Base-by-base conservation (phyloP, 2,113 vertebrate genomes). In the Crotalus tigris region DNA sequence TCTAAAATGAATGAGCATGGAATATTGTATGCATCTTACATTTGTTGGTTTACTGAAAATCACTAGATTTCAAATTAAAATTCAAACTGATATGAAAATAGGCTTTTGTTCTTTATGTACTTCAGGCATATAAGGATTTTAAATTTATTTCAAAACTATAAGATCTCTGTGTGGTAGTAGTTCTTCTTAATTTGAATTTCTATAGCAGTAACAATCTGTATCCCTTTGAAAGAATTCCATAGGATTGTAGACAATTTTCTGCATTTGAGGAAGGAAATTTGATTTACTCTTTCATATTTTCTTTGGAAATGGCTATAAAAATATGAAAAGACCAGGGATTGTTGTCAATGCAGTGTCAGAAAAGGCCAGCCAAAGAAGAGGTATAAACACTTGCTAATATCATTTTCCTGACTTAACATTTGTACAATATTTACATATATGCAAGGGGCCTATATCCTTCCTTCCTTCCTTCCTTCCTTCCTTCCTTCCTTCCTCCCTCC, bases 191-290 rank as follows among this genome's bases (percentile, higher is more conserved):
- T 4, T 75, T 81, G 26, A 54, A 92, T 88, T 19, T 88, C 5
- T 3, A 2, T 64, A 13, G 19, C 49, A 88, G 44, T 39, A 10
- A 44, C 21, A 21, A 53, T 81, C n/a, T 29, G n/a, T 19, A 4
- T 33, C n/a, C 6, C 19, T 57, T 91, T 17, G 90, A 57, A 57
- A 17, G 24, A 87, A 44, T 33, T 26, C n/a, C 24, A 58, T 26
- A 94, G 90, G 88, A 91, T 64, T 33, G 58, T 10, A 96, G 15
- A 92, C 86, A 89, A 46, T 26, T 85, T 46, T 24, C 33, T 39
- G 15, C 15, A 21, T 91, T 26, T 55, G 33, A 24, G 21, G 39
- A 57, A 44, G 39, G 1, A 17, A 39, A 57, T 24, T 55, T 88
- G 87, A 88, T 4, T n/a, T 88, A 9, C 4, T 81, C 46, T 91